Percentiles rank a stretch among this genome's conserved stretches.
Evolutionary conservation across 1,140 invertebrate genomes (phyloP).

Genomic region (Popillia japonica): DNA sequence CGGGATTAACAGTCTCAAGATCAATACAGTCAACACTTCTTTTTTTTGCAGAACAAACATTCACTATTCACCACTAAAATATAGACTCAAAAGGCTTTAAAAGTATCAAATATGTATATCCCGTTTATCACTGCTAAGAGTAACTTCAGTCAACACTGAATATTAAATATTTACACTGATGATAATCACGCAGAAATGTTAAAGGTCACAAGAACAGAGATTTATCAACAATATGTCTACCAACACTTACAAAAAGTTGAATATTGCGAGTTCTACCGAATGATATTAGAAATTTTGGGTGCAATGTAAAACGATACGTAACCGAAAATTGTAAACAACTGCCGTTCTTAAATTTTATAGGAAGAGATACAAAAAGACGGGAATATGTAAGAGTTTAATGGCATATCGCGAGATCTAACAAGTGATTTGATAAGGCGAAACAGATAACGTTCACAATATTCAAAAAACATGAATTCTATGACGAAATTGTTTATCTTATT

Average conservation of each 20-base stretch:
- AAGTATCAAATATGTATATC: neutral
- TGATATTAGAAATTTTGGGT: neutral
- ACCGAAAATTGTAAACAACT: neutral
- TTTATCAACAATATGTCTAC: neutral
- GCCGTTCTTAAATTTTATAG: neutral
- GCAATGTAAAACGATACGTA: neutral
- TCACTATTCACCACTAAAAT: neutral
- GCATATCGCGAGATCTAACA: neutral
- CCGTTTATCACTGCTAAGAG: neutral
- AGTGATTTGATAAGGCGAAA: neutral
- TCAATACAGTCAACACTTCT: neutral
- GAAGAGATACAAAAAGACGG: neutral
- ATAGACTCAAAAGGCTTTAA: neutral
- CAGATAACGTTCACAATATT: neutral
- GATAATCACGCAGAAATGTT: constrained; percentile 5
- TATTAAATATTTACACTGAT: neutral
- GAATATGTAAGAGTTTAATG: neutral
- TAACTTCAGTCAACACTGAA: constrained; percentile 9
- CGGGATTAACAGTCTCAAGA: neutral
- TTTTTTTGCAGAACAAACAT: neutral
- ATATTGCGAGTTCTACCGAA: neutral
- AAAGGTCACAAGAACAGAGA: constrained; percentile 6
- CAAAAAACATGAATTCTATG: neutral
- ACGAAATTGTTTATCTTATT: constrained; percentile 19
- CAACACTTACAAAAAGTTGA: neutral